phyloP scores from a whole-genome alignment of 2,888 invertebrate species.

The Pseudococcus viburni region DNA sequence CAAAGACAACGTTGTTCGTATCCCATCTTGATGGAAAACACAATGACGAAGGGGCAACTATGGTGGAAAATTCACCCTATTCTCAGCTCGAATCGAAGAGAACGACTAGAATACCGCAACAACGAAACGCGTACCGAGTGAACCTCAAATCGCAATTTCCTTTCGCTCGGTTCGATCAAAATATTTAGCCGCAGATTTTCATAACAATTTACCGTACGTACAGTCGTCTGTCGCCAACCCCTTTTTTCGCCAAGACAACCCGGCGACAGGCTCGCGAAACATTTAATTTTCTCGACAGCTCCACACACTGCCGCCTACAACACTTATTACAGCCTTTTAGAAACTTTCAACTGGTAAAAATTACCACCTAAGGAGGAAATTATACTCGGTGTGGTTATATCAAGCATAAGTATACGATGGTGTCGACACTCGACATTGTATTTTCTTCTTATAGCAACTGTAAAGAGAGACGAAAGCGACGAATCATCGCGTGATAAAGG shows the following conservation, averaged over 20 bases:
- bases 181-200: conserved; percentile 40
- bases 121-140: neutral
- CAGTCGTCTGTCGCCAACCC: neutral
- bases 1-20: no score
- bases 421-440: no score
- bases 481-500: neutral
- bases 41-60: neutral
- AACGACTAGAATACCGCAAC: neutral
- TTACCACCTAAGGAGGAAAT: neutral
- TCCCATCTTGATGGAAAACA: neutral
- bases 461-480: neutral
- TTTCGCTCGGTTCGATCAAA: conserved; percentile 29
- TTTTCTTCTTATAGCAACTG: no score
- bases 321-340: neutral
- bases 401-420: no score
- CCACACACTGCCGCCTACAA: neutral
- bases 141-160: conserved; percentile 44
- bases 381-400: no score
- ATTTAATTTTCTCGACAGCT: conserved; percentile 16
- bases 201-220: conserved; percentile 1
- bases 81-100: neutral
- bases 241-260: neutral
- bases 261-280: neutral
- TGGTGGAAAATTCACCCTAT: conserved; percentile 2
- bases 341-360: neutral